phyloP scores from a whole-genome alignment of 1,140 invertebrate species.

The Megalopta genalis region DNA sequence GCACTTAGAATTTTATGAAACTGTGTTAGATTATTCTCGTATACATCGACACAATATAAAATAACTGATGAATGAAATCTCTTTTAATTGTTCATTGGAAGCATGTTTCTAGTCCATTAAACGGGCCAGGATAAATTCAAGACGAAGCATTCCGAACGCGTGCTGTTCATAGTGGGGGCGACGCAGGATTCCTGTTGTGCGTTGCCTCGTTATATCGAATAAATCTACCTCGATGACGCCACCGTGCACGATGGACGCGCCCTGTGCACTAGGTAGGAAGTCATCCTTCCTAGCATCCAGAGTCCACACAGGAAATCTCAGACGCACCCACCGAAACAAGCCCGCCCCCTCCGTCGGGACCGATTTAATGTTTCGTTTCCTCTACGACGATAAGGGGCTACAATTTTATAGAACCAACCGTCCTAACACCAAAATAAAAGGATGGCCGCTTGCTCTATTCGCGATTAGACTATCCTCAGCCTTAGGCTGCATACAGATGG shows the following conservation, averaged over 20 bases:
- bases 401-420: conserved; percentile 71
- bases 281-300: conserved; percentile 74
- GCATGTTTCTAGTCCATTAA: not conserved
- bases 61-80: too few species aligned
- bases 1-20: too few species aligned
- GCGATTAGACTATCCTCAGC: conserved; percentile 46
- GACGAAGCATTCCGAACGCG: not conserved
- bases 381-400: conserved; percentile 74
- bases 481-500: not conserved
- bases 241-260: conserved; percentile 58
- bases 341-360: conserved; percentile 71
- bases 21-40: too few species aligned
- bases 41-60: too few species aligned
- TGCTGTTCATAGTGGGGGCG: not conserved
- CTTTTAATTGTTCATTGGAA: too few species aligned
- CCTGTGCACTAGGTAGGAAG: conserved; percentile 69
- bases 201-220: conserved; percentile 46
- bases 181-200: conserved; percentile 9
- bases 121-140: not conserved
- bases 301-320: conserved; percentile 77
- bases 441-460: conserved; percentile 19
- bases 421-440: conserved; percentile 43
- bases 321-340: conserved; percentile 78
- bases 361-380: conserved; percentile 79
- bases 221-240: conserved; percentile 52